Percentiles rank a stretch among this genome's conserved stretches.
Conservation (phyloP, 1,140 invertebrate species). For the Epicauta chinensis region DNA sequence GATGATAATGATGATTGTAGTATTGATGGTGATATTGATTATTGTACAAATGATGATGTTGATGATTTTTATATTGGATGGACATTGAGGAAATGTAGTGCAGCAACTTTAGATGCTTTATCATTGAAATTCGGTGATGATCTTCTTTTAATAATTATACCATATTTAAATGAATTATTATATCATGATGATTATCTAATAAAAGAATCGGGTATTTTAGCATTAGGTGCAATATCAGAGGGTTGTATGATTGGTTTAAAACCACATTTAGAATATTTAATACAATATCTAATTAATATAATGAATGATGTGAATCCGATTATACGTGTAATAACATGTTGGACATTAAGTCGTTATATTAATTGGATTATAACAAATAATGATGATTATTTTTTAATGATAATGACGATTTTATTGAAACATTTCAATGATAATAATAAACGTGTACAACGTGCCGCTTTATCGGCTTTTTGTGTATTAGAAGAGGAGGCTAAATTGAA, state of each 20-base stretch:
- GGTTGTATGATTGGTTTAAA: slow-evolving; percentile 97
- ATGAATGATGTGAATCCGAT: slow-evolving; percentile 92
- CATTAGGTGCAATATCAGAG: slow-evolving; percentile 92
- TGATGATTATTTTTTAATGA: slow-evolving; percentile 83
- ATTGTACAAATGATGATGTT: slow-evolving; percentile 68
- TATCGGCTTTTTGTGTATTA: slow-evolving; percentile 96
- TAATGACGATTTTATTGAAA: slow-evolving; percentile 94
- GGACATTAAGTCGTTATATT: slow-evolving; percentile 95
- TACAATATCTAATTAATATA: slow-evolving; percentile 90
- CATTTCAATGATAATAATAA: slow-evolving; percentile 96
- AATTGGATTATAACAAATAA: slow-evolving; percentile 84
- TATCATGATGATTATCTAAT: slow-evolving; percentile 94
- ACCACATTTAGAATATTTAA: slow-evolving; percentile 87
- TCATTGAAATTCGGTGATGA: slow-evolving; percentile 96
- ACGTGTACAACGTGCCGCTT: slow-evolving; percentile 96
- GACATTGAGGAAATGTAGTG: slow-evolving; percentile 97
- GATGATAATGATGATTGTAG: slow-evolving; percentile 49
- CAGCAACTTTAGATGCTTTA: slow-evolving; percentile 93
- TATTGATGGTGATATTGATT: slow-evolving; percentile 56
- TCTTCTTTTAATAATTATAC: slow-evolving; percentile 84
- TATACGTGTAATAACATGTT: slow-evolving; percentile 96
- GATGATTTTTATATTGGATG: slow-evolving; percentile 92
- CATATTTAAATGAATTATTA: slow-evolving; percentile 92
- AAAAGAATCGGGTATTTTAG: slow-evolving; percentile 84
- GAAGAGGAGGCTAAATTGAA: slow-evolving; percentile 98